Percentiles rank a stretch among this genome's conserved stretches.
Conservation (phyloP, 2,888 invertebrate genomes). For the Autographa gamma region DNA sequence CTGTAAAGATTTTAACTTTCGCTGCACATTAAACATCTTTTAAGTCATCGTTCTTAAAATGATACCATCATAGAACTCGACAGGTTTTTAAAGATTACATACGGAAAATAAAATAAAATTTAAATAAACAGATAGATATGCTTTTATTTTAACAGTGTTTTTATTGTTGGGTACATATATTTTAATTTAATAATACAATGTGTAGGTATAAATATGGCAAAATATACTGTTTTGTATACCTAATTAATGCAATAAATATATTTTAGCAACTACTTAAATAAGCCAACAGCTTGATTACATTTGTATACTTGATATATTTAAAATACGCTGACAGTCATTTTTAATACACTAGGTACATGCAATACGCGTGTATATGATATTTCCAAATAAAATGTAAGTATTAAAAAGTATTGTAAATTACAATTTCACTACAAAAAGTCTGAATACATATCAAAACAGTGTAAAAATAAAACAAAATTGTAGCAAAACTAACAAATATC, state of each 20-base stretch:
- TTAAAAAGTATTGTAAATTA: constrained; percentile 17
- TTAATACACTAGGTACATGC: background rate
- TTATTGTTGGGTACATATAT: constrained; percentile 32
- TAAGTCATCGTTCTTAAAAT: no score
- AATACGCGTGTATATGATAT: background rate
- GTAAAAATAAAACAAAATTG: constrained; percentile 45
- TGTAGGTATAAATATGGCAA: constrained; percentile 3
- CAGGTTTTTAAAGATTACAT: no score
- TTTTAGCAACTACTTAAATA: background rate
- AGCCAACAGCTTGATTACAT: background rate
- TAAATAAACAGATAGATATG: constrained; percentile 10
- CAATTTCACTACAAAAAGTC: constrained; percentile 43
- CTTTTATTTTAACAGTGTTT: constrained; percentile 23
- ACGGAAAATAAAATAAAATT: background rate
- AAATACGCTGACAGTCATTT: constrained; percentile 43
- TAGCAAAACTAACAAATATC: constrained; percentile 54
- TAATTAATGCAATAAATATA: constrained; percentile 3
- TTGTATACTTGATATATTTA: constrained; percentile 6
- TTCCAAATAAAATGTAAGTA: constrained; percentile 30
- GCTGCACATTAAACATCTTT: no score
- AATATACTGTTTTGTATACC: background rate
- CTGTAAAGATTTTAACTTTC: no score
- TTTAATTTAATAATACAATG: constrained; percentile 19
- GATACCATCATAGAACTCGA: no score
- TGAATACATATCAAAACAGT: constrained; percentile 46